Evolutionary conservation across 2,888 invertebrate genomes (phyloP).

Genomic region (Buathra laborator): DNA sequence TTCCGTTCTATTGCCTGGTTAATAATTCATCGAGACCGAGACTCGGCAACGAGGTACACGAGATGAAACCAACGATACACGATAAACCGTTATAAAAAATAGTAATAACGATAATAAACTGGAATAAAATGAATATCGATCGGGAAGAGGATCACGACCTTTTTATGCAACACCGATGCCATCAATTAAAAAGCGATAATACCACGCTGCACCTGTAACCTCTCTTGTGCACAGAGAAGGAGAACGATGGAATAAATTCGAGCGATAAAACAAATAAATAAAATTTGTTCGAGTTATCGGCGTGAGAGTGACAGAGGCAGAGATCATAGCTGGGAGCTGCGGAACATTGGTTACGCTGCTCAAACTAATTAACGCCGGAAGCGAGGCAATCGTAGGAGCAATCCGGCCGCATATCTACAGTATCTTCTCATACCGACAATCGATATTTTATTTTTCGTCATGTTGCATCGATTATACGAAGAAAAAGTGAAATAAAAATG

Average conservation of each 20-base stretch:
- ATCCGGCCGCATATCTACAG: not conserved
- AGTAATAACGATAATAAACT: not conserved
- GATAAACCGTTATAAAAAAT: not conserved
- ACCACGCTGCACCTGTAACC: constrained; percentile 5
- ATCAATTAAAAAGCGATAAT: constrained; percentile 16
- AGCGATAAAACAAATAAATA: constrained; percentile 12
- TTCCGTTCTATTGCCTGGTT: not conserved
- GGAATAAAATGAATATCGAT: constrained; percentile 23
- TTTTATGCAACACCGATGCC: not conserved
- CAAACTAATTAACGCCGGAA: constrained; percentile 75
- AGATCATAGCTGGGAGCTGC: constrained; percentile 34
- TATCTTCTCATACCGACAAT: constrained; percentile 2
- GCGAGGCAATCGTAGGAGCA: constrained; percentile 10
- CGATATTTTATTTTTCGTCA: constrained; percentile 33
- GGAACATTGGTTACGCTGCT: constrained; percentile 66
- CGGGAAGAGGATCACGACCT: not conserved
- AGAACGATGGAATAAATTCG: not conserved
- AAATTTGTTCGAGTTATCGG: not conserved
- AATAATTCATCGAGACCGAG: not conserved
- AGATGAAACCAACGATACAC: not conserved
- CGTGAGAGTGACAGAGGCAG: constrained; percentile 5
- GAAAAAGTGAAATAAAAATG: too few relatives aligned
- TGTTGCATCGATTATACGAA: too few relatives aligned
- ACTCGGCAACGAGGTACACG: not conserved
- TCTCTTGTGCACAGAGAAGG: not conserved